phyloP scores from a whole-genome alignment of 2,888 invertebrate species.

The Allolobophora icterica region DNA sequence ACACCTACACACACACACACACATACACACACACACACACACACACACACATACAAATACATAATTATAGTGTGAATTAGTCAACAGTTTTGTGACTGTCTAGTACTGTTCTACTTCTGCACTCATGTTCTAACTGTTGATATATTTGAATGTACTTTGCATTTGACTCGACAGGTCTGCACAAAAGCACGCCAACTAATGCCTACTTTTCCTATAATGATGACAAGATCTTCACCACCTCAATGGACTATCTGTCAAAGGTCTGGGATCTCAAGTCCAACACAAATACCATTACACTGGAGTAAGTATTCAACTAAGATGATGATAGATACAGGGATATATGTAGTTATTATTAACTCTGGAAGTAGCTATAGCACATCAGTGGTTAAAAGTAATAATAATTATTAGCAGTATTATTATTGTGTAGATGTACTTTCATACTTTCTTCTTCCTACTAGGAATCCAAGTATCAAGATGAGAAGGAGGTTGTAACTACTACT shows the following conservation, averaged over 20 bases:
- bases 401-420: no score
- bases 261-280: conserved; percentile 60
- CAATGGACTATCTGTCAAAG: conserved; percentile 62
- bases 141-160: neutral
- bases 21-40: neutral
- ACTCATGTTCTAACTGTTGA: neutral
- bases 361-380: no score
- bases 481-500: neutral
- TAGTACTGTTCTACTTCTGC: neutral
- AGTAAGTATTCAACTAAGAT: conserved; percentile 50
- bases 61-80: neutral
- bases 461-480: no score
- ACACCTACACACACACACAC: neutral
- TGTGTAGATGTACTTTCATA: no score
- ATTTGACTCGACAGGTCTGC: conserved; percentile 53
- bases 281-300: conserved; percentile 58
- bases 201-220: conserved; percentile 58
- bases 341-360: neutral
- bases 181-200: conserved; percentile 60
- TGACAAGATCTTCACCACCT: conserved; percentile 62
- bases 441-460: no score
- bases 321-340: neutral
- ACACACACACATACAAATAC: neutral
- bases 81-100: neutral
- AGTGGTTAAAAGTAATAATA: no score